Evolutionary conservation across 1,140 invertebrate genomes (phyloP).

Genomic region (Physella acuta): DNA sequence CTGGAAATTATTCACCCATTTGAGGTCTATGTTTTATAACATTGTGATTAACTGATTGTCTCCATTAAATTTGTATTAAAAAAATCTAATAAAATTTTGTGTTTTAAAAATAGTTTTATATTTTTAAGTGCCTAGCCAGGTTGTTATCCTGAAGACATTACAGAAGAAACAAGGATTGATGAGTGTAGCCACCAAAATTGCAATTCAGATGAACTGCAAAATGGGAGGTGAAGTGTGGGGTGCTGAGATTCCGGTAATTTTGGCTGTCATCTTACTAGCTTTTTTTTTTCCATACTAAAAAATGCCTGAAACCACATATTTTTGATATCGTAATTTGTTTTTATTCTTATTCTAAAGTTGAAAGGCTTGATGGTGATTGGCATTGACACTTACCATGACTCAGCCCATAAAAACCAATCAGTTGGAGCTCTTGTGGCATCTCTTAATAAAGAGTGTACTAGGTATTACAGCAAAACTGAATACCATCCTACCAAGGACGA

Average conservation of each 20-base stretch:
- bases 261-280: too few relatives aligned
- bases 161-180: conserved; percentile 60
- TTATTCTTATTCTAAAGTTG: too few relatives aligned
- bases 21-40: too few relatives aligned
- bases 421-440: conserved; percentile 79
- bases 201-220: conserved; percentile 93
- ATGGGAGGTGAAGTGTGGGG: conserved; percentile 88
- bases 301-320: too few relatives aligned
- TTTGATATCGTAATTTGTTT: too few relatives aligned
- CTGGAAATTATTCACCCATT: neutral
- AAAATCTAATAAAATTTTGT: too few relatives aligned
- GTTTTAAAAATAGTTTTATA: too few relatives aligned
- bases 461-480: conserved; percentile 75
- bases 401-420: conserved; percentile 65
- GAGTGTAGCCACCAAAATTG: conserved; percentile 57
- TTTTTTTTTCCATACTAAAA: too few relatives aligned
- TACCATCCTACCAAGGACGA: conserved; percentile 73
- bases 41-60: too few relatives aligned
- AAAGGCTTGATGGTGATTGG: conserved; percentile 71
- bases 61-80: too few relatives aligned
- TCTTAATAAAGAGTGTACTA: conserved; percentile 71
- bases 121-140: conserved; percentile 67
- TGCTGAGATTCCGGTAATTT: conserved; percentile 72
- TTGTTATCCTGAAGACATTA: conserved; percentile 68
- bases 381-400: conserved; percentile 85